phyloP scores from a whole-genome alignment of 2,888 invertebrate genomes.

The Drosophila anceps region DNA sequence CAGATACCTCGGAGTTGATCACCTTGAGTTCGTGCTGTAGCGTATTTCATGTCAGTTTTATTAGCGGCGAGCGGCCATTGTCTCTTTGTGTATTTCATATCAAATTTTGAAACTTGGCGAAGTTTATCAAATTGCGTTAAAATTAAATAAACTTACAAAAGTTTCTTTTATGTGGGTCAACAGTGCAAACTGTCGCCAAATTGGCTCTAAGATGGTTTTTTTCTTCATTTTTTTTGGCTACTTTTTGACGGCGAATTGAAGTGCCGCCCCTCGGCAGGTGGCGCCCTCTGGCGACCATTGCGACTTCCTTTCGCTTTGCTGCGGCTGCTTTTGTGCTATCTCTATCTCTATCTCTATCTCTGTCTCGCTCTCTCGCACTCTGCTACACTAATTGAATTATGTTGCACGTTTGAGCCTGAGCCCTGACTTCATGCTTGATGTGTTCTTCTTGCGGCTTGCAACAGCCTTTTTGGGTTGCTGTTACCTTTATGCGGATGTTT shows the following conservation, averaged over 20 bases:
- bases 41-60: constrained; percentile 49
- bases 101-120: constrained; percentile 40
- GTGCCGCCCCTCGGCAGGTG: constrained; percentile 34
- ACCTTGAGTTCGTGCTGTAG: constrained; percentile 53
- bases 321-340: constrained; percentile 29
- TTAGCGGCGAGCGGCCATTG: constrained; percentile 44
- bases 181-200: constrained; percentile 36
- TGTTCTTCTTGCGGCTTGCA: constrained; percentile 38
- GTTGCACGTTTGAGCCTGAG: constrained; percentile 64
- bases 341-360: background rate
- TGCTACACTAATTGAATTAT: constrained; percentile 73
- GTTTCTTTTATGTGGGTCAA: constrained; percentile 54
- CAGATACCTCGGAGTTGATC: constrained; percentile 45
- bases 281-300: constrained; percentile 21
- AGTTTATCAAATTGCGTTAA: constrained; percentile 59
- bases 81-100: constrained; percentile 43
- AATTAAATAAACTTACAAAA: constrained; percentile 14
- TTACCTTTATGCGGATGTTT: constrained; percentile 63
- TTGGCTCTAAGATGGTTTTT: constrained; percentile 29
- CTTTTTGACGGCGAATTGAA: constrained; percentile 24
- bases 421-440: constrained; percentile 65
- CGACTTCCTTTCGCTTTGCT: constrained; percentile 53
- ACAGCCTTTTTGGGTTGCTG: constrained; percentile 26
- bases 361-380: constrained; percentile 1
- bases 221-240: constrained; percentile 32